Evolutionary conservation across 2,113 vertebrate genomes (phyloP).

Genomic region (Cyprinodon brontotheroides): DNA sequence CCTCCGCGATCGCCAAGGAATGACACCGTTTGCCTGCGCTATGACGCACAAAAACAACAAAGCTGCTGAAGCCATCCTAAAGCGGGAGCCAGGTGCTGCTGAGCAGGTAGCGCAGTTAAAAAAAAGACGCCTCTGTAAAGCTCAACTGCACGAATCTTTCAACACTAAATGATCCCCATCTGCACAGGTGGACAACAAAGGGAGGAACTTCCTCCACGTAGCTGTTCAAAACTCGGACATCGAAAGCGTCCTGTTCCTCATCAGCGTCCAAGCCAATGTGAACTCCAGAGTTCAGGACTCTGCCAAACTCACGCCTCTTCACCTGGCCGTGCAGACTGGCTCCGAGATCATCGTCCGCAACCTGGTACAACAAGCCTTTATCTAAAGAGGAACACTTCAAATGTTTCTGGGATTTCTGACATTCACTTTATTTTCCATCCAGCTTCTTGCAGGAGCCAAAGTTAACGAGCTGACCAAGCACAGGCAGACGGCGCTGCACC

Average conservation of each 20-base stretch:
- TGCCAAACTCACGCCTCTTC: constrained; percentile 93
- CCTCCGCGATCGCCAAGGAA: constrained; percentile 92
- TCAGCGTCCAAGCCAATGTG: constrained; percentile 96
- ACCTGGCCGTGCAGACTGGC: constrained; percentile 95
- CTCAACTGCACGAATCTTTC: neutral
- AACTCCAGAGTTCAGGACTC: constrained; percentile 96
- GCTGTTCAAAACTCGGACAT: constrained; percentile 97
- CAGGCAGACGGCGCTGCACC: constrained; percentile 94
- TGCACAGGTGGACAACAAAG: constrained; percentile 94
- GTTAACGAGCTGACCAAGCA: constrained; percentile 98
- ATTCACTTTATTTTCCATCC: constrained; percentile 19
- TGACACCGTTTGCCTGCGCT: constrained; percentile 96
- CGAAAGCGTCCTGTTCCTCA: constrained; percentile 97
- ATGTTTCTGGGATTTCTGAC: neutral
- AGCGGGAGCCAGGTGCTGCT: constrained; percentile 93
- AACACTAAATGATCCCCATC: neutral
- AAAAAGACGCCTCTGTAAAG: neutral
- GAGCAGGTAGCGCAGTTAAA: constrained; percentile 84
- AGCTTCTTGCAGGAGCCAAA: constrained; percentile 96
- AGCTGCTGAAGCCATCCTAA: constrained; percentile 94
- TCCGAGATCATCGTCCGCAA: constrained; percentile 98
- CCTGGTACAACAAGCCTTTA: constrained; percentile 80
- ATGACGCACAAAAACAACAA: constrained; percentile 99
- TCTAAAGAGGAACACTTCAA: neutral
- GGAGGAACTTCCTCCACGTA: constrained; percentile 95